Percentiles rank a stretch among this genome's conserved stretches.
phyloP scores from a whole-genome alignment of 2,113 vertebrate genomes.

The Apeltes quadracus region DNA sequence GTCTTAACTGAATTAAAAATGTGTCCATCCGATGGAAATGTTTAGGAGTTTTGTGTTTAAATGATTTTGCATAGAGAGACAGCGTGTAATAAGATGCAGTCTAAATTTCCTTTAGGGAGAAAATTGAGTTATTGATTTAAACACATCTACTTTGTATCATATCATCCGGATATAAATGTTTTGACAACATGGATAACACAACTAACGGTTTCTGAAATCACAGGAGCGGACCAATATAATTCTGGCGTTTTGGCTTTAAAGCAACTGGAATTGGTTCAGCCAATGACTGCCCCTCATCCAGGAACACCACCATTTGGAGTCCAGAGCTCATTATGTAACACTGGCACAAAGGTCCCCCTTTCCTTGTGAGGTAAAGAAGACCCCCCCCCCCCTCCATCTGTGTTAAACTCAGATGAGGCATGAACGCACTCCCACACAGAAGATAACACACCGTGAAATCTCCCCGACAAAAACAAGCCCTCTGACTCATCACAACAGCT shows the following conservation, averaged over 20 bases:
- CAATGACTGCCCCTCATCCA: constrained; percentile 16
- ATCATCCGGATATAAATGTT: background rate
- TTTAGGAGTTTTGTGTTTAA: background rate
- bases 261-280: constrained; percentile 22
- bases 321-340: constrained; percentile 35
- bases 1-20: background rate
- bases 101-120: background rate
- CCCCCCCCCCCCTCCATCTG: background rate
- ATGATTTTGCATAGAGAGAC: background rate
- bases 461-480: background rate
- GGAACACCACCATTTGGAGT: constrained; percentile 13
- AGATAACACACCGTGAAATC: background rate
- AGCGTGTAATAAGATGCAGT: background rate
- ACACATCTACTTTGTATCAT: background rate
- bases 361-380: background rate
- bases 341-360: constrained; percentile 22
- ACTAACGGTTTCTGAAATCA: constrained; percentile 6
- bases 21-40: background rate
- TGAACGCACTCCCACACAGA: constrained; percentile 7
- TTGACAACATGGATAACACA: background rate
- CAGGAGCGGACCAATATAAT: background rate
- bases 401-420: background rate
- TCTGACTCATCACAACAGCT: constrained; percentile 1
- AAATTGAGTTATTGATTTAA: background rate
- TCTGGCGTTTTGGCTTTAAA: constrained; percentile 11